These are phyloP conservation scores for Trididemnum miniatum DNA, from an alignment of 23 tunicate genomes.

Conservation along the genomic window DNA sequence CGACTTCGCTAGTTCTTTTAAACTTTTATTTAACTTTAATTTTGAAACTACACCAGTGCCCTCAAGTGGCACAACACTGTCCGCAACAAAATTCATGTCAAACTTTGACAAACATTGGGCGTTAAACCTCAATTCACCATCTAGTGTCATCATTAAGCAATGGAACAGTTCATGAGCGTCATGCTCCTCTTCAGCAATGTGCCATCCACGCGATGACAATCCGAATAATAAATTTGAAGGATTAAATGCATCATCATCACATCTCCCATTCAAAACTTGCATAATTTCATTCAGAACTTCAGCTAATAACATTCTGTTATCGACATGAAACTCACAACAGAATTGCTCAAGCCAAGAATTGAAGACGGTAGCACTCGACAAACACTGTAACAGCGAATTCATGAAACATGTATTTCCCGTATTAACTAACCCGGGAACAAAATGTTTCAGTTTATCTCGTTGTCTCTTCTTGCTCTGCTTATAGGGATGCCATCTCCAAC, in stretches of 20 bases:
- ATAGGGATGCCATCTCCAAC: conserved; percentile 1
- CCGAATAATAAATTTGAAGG: conserved; percentile 53
- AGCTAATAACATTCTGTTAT: conserved; percentile 18
- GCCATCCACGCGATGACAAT: conserved; percentile 66
- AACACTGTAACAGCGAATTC: conserved; percentile 68
- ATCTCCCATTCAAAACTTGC: not conserved
- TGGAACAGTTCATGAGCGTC: conserved; percentile 96
- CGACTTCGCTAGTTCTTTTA: not conserved
- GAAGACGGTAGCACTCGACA: conserved; percentile 38
- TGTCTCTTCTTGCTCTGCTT: too few species aligned
- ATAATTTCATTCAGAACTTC: conserved; percentile 17
- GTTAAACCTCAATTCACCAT: conserved; percentile 46
- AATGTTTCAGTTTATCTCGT: not conserved
- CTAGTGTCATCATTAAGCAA: conserved; percentile 53
- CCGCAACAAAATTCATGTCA: not conserved
- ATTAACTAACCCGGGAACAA: conserved; percentile 67
- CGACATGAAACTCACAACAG: not conserved
- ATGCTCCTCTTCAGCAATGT: conserved; percentile 74
- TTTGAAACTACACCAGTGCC: not conserved
- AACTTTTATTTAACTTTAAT: not conserved
- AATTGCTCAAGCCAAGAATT: conserved; percentile 9
- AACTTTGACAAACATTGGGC: not conserved
- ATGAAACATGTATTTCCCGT: conserved; percentile 89
- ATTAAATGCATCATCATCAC: conserved; percentile 6
- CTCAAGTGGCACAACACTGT: not conserved